Base-by-base conservation (phyloP, 2,797 vertebrate genomes). In the Neopelma chrysocephalum region DNA sequence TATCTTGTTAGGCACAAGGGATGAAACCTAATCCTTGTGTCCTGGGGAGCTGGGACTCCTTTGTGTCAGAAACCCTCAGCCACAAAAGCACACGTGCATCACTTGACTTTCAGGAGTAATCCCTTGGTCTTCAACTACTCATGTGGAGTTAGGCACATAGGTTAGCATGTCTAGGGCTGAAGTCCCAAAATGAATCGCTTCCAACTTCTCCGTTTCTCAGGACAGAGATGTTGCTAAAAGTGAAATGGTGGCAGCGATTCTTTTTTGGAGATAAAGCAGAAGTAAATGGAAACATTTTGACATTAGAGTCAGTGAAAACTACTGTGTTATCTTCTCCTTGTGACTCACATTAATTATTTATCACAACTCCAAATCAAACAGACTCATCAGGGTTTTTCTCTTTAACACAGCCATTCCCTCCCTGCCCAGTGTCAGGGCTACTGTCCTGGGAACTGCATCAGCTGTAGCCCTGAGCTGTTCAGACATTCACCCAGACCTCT, bases 21-120 rank as follows among this genome's bases (percentile, higher is more conserved):
- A 90, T 93, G 60, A 95, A 87, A 84, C 26, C 48, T 86, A 75
- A 94, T 91, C 82, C 58, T 79, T 68, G 56, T 38, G 48, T 73
- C 82, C 60, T 27, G 64, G 23, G 60, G 60, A 93, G 17, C 60
- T 77, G 66, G 60, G 75, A 68, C 73, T 87, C 73, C 72, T 93
- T 60, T 0, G 0, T 89, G 86, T 82, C 90, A 86, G 85, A 86
- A 92, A 38, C 40, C 22, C 65, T 86, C 75, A 83, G 31, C 75
- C 75, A 93, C 64, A 73, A 79, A 70, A 50, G 68, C 23, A 2
- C 45, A 32, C 0, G 1, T 42, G 64, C 68, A 78, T 89, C 75
- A 54, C 48, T 73, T 91, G 82, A 36, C 60, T 90, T 89, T 61
- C 36, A 79, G 23, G 56, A 85, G 22, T 79, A 93, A 82, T 87